phyloP scores from a whole-genome alignment of 1,140 invertebrate species.

The Zaprionus ghesquierei region DNA sequence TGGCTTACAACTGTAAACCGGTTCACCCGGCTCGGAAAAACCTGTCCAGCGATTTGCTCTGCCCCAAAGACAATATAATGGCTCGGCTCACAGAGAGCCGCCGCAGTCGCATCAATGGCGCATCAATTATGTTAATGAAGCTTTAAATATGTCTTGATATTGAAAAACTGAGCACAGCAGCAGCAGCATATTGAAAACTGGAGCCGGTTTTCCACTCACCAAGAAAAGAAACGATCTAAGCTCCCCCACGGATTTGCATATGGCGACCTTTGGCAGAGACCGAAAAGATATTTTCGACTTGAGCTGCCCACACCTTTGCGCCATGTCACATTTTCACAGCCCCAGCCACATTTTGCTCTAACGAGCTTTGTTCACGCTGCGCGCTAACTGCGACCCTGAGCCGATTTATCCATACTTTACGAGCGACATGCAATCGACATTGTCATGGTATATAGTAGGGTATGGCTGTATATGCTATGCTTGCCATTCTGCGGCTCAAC shows the following conservation, averaged over 20 bases:
- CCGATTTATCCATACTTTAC: slow-evolving; percentile 63
- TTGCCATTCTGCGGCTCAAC: slow-evolving; percentile 13
- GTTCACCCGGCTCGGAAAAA: slow-evolving; percentile 68
- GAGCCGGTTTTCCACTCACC: neutral
- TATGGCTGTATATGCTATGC: neutral
- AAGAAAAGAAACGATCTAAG: slow-evolving; percentile 45
- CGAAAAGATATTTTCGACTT: neutral
- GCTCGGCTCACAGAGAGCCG: slow-evolving; percentile 35
- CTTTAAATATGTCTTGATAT: slow-evolving; percentile 75
- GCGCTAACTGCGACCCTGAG: slow-evolving; percentile 57
- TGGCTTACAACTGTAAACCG: slow-evolving; percentile 52
- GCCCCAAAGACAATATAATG: slow-evolving; percentile 68
- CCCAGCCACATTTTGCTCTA: slow-evolving; percentile 13
- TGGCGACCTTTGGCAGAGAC: slow-evolving; percentile 57
- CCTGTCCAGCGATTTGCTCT: slow-evolving; percentile 70
- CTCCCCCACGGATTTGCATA: slow-evolving; percentile 65
- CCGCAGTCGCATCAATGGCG: slow-evolving; percentile 62
- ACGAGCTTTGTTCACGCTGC: slow-evolving; percentile 44
- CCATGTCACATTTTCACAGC: slow-evolving; percentile 20
- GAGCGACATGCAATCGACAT: slow-evolving; percentile 48
- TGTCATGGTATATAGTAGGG: neutral
- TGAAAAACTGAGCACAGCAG: slow-evolving; percentile 39
- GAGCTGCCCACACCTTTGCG: slow-evolving; percentile 40
- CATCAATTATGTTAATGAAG: slow-evolving; percentile 81
- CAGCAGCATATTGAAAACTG: neutral